Base-by-base conservation (phyloP, 2,888 invertebrate species). In the Tortricodes alternella region DNA sequence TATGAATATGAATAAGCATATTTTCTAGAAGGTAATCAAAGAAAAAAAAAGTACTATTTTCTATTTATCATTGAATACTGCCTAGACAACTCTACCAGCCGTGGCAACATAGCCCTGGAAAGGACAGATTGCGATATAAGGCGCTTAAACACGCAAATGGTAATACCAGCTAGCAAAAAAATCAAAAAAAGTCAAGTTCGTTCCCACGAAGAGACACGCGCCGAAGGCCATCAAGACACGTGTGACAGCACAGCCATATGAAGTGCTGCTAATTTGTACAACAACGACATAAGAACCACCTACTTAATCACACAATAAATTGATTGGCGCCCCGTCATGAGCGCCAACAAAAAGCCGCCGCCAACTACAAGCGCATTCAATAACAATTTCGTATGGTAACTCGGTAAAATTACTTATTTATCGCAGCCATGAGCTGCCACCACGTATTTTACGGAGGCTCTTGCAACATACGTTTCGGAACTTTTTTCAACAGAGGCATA, bases 251-350 rank as follows among this genome's bases (percentile, higher is more conserved):
- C 61, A 59, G 64, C 64, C 62, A 70, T 66, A 68, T 41, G 63
- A 70, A 64, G 63, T 53, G 59, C 59, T 72, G 72, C 74, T 77
- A 81, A 80, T 82, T 80, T 77, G 74, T 74, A 69, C 62, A 70
- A 66, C 60, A 37, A 65, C 53, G 41, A 51, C 55, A 41, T 43
- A 43, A 61, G 48, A 72, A 70, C 71, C 69, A 73, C 71, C 73
- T 71, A 73, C 71, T 80, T 77, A 75, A 76, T 79, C 73, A 78
- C 67, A 70, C 66, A 71, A 70, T 74, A 75, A 55, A 78, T 77
- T 78, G 76, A 81, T 78, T 41, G 24, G 41, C 41, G 24, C 41
- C 41, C 78, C 68, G 66, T 69, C 70, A 74, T 71, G 63, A 71
- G 62, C 60, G 59, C 62, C 61, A 64, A 69, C 64, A 73, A 74